A percentile compares a stretch with the other conserved stretches of the same genome.
Evolutionary conservation across 1,140 invertebrate species (phyloP).

Genomic region (Micrasema minimum): DNA sequence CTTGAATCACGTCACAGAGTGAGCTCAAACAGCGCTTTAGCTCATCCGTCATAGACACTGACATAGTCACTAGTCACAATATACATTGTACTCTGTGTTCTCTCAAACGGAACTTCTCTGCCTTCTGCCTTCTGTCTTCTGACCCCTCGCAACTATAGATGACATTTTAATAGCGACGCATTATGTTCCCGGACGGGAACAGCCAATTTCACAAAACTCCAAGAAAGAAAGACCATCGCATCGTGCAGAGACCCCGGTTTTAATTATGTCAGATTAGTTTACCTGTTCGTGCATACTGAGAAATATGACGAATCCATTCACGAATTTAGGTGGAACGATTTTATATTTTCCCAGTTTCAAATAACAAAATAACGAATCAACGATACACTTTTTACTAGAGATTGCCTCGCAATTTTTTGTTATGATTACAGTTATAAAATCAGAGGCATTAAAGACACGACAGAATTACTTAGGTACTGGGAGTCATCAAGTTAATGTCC

Average conservation of each 20-base stretch:
- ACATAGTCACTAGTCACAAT: constrained; percentile 46
- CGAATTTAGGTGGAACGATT: constrained; percentile 3
- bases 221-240: too few relatives aligned
- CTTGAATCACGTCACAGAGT: neutral
- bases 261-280: neutral
- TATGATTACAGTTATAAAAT: neutral
- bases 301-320: constrained; percentile 6
- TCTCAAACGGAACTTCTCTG: constrained; percentile 26
- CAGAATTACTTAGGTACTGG: neutral
- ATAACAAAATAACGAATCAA: neutral
- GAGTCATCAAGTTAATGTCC: neutral
- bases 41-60: constrained; percentile 49
- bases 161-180: constrained; percentile 51
- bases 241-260: neutral
- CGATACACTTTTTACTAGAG: neutral
- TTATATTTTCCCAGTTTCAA: neutral
- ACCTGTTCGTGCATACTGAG: constrained; percentile 6
- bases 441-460: neutral
- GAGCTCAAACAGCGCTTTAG: constrained; percentile 15
- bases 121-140: neutral
- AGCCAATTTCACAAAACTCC: constrained; percentile 11
- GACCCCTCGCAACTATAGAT: constrained; percentile 32
- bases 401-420: neutral
- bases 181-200: constrained; percentile 17
- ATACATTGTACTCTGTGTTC: constrained; percentile 38